Evolutionary conservation across 2,888 invertebrate genomes (phyloP), one percentile per base, ranked within the genome.

Genomic region (Hirtodrosophila trivittata): DNA sequence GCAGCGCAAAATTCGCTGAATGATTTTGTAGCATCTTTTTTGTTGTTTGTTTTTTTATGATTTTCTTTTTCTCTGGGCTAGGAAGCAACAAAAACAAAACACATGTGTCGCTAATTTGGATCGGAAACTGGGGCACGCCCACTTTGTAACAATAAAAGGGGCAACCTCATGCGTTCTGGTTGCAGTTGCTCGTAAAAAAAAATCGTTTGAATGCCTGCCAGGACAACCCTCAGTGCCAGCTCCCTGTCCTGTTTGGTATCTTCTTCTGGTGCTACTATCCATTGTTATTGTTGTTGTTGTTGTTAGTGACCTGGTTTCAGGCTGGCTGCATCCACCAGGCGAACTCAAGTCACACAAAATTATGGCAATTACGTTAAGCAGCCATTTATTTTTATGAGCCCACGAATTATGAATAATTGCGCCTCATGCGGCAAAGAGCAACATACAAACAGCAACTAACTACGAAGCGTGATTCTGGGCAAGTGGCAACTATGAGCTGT

Each of bases 341-440:
- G 66, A 66, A 76, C 69, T 73, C 84, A 80, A 80, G 82, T 85
- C 75, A 72, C 72, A 82, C 78, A 62, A 84, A 85, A 81, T 85
- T 82, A 85, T 80, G 80, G 80, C 80, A 80, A 80, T 80, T 81
- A 81, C 85, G 85, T 75, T 81, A 81, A 81, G 85, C 80, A 81
- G 82, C 75, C 75, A 81, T 81, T 81, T 81, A 81, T 85, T 85
- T 81, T 81, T 81, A 81, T 85, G 80, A 82, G 78, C 85, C 80
- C 75, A 81, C 82, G 80, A 80, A 85, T 80, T 80, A 80, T 80
- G 85, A 80, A 80, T 80, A 80, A 80, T 80, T 80, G 80, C 75
- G 69, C 41, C 47, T 59, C 45, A 50, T 42, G 25, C 26, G 45
- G 30, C 55, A 54, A 41, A 28, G 28, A 21, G 28, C 28, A 28